Base-by-base conservation (phyloP, 2,797 vertebrate genomes). In the Sebastolobus alascanus region DNA sequence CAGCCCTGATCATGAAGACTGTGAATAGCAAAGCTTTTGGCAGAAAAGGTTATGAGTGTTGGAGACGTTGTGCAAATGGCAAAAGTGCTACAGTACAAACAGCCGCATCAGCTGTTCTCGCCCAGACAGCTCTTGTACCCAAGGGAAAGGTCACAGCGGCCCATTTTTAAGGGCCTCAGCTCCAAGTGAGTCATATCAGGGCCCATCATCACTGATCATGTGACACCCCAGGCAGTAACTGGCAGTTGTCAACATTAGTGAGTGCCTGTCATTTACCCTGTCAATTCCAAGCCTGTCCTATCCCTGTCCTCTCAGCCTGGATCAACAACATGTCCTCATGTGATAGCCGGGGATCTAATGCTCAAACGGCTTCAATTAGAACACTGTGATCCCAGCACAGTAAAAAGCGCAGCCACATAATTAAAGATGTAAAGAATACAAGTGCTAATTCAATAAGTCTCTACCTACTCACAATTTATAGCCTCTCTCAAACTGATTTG, bases 181-280 rank as follows among this genome's bases (percentile, higher is more conserved):
- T 90, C 84, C 75, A 59, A 90, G 72, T 92, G 92, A 94, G 84
- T 93, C 90, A 90, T 74, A 93, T 93, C 90, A 85, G 77, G 82
- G 73, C 75, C 84, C 82, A 93, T 95, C 93, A 92, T 91, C 81
- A 83, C 85, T 84, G 93, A 93, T 93, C 92, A 93, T 90, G 88
- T 92, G 90, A 92, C 84, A 89, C 91, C 87, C 77, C 67, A 11
- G 93, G 94, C 89, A 66, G 56, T 89, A 83, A 89, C 90, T 86
- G 91, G 79, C 88, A 89, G 87, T 94, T 91, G 92, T 94, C 94
- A 93, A 90, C 88, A 88, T 93, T 91, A 92, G 89, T 89, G 90
- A 93, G 83, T 33, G 75, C 67, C 77, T 92, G 93, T 93, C 91
- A 91, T 92, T 93, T 89, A 89, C 52, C 76, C 83, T 90, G 89